Evolutionary conservation across 2,888 invertebrate species (phyloP), one percentile per base, ranked within the genome.

Genomic region (Drosophila paucipuncta): DNA sequence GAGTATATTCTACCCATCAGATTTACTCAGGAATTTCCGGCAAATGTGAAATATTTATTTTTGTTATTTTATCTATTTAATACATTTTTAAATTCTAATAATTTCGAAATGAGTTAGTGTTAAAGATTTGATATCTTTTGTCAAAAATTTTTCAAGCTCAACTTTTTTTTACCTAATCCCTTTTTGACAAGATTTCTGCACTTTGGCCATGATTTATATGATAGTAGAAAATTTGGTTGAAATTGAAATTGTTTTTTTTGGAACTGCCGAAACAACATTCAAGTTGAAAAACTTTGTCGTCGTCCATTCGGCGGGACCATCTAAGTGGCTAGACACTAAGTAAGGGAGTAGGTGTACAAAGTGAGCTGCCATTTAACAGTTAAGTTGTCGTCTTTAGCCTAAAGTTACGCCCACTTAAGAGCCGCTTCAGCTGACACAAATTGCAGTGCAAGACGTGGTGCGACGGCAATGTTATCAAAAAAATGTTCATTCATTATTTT

Each of bases 371-470:
- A 73, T 68, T 80, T 77, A 77, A 66, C 22, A 68, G 74, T 68
- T 74, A 80, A 74, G 66, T 67, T 63, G 74, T 70, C 68, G 31
- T 66, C 80, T 61, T 74, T 68, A 73, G 67, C 57, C 74, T 61
- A 74, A 74, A 87, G 87, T 87, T 73, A 67, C 88, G 83, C 79
- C 88, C 79, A 81, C 83, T 87, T 83, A 81, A 70, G 68, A 73
- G 69, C 35, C 50, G 63, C 57, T 65, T 68, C 68, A 76, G 72
- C 78, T 74, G 67, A 39, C 37, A 31, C 25, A 39, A 73, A 62
- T 72, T 62, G 28, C 31, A 50, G 16, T 13, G n/a, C 11, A 35
- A 13, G 25, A n/a, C 9, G 37, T 0, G 53, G 11, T 25, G 13
- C 28, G 61, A 25, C 28, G 58, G 50, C 7, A 53, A 43, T 61